Conservation (phyloP, 2,113 vertebrate genomes). For the Chionomys nivalis region DNA sequence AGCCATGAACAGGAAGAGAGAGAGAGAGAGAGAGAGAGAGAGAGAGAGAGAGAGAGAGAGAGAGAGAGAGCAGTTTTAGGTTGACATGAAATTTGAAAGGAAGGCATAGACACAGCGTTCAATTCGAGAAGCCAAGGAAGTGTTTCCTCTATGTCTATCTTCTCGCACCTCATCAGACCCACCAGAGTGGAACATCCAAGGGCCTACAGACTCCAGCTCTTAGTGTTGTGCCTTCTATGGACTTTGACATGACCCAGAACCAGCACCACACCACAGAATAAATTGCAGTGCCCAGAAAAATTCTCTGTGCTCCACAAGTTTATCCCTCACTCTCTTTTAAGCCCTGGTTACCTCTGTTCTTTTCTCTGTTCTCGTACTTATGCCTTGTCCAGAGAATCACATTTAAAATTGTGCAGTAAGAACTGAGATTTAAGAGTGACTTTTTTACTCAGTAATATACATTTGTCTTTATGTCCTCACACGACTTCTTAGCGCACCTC, state of each 20-base stretch:
- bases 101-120: neutral
- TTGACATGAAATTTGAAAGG: neutral
- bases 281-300: neutral
- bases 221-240: neutral
- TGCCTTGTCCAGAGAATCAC: neutral
- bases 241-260: neutral
- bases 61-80: neutral
- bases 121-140: neutral
- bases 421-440: neutral
- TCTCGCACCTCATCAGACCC: too few species aligned
- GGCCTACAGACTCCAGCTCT: too few species aligned
- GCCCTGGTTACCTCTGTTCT: neutral
- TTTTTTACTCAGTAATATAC: neutral
- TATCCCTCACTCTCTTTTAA: too few species aligned
- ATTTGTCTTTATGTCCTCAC: neutral
- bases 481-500: neutral
- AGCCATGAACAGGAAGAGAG: neutral
- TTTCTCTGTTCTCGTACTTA: neutral
- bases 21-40: too few species aligned
- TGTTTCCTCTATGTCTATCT: neutral
- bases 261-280: neutral
- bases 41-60: too few species aligned
- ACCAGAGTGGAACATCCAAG: neutral
- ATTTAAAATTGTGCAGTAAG: neutral
- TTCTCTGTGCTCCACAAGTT: neutral